Evolutionary conservation across 1,140 invertebrate species (phyloP).

Genomic region (Lucilia sericata): DNA sequence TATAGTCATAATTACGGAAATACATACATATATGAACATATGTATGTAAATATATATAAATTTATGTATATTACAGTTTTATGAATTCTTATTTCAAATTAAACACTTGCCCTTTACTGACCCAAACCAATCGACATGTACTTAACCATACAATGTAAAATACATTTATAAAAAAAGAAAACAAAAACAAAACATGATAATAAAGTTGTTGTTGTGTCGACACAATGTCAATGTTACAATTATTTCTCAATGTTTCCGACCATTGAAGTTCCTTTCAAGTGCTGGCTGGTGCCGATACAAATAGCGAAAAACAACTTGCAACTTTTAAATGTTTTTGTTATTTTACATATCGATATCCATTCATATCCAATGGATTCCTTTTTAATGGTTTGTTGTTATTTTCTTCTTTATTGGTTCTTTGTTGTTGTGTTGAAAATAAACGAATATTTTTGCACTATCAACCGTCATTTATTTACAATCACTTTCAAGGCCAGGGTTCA

Average conservation of each 20-base stretch:
- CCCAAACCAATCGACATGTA: background rate
- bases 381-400: no score
- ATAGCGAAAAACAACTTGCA: background rate
- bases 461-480: background rate
- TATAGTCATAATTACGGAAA: no score
- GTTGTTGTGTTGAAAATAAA: background rate
- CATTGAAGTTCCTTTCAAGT: background rate
- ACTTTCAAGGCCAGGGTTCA: background rate
- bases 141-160: background rate
- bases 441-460: background rate
- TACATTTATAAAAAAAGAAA: background rate
- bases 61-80: no score
- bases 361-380: no score
- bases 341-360: no score
- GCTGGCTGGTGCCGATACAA: background rate
- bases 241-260: background rate
- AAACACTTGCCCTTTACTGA: slow-evolving; percentile 16
- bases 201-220: background rate
- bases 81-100: background rate
- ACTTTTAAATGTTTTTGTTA: background rate
- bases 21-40: no score
- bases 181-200: background rate
- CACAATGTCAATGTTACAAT: slow-evolving; percentile 22
- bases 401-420: background rate
- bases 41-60: no score